phyloP scores from a whole-genome alignment of 2,113 vertebrate genomes.

The Archilochus colubris region DNA sequence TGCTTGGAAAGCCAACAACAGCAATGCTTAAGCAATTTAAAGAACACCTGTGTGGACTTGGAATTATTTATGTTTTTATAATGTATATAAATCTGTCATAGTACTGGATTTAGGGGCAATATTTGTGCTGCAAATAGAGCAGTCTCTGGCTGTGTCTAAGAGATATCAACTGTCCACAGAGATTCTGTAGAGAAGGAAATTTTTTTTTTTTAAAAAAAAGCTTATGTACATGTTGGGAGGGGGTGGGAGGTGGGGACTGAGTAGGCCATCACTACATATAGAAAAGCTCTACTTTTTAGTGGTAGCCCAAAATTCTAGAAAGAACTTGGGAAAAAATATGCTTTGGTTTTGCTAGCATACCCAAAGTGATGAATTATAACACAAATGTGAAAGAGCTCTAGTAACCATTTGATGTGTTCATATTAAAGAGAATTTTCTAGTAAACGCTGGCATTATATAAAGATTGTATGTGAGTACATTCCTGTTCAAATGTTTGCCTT shows the following conservation, averaged over 20 bases:
- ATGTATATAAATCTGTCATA: not conserved
- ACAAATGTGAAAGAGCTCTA: not conserved
- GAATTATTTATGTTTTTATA: not conserved
- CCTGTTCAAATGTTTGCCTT: not conserved
- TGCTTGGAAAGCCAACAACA: not conserved
- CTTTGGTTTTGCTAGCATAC: not conserved
- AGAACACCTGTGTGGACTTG: not conserved
- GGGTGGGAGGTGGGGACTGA: no score
- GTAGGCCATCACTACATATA: not conserved
- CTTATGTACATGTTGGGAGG: not conserved
- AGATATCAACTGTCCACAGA: not conserved
- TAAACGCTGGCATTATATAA: not conserved
- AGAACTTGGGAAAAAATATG: not conserved
- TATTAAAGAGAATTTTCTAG: not conserved
- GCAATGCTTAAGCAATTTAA: not conserved
- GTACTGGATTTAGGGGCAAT: not conserved
- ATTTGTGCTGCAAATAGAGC: not conserved
- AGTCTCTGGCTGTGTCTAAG: not conserved
- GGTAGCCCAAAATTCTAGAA: not conserved
- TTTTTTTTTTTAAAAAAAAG: not conserved
- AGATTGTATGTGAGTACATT: not conserved
- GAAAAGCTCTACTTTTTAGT: not conserved
- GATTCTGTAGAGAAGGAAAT: not conserved
- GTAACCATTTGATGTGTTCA: not conserved
- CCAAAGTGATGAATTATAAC: not conserved